phyloP scores from a whole-genome alignment of 2,113 vertebrate genomes.

The Recurvirostra avosetta region DNA sequence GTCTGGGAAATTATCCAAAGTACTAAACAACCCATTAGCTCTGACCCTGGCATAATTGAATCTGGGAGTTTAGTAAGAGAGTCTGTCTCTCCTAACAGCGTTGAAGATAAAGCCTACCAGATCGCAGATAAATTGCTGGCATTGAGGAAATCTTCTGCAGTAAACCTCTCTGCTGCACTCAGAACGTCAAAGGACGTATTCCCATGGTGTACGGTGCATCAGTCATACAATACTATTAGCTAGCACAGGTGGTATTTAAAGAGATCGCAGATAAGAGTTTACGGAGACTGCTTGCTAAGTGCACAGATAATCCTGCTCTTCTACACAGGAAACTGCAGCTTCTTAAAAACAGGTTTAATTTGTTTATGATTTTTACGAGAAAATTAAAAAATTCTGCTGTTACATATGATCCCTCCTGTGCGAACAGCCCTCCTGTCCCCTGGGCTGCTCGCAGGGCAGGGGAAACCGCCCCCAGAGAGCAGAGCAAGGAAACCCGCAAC shows the following conservation, averaged over 20 bases:
- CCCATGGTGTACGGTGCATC: conserved; percentile 16
- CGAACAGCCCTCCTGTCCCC: not conserved
- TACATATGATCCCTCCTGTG: not conserved
- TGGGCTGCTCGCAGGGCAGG: not conserved
- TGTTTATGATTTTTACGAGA: not conserved
- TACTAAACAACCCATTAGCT: conserved; percentile 36
- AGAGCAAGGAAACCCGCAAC: not conserved
- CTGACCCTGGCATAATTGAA: conserved; percentile 52
- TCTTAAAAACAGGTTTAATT: not conserved
- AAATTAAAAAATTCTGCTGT: not conserved
- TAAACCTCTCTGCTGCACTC: conserved; percentile 20
- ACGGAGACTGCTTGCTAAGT: conserved; percentile 6
- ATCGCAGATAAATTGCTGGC: conserved; percentile 36
- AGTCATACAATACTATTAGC: not conserved
- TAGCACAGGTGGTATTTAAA: conserved; percentile 1
- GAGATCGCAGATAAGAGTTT: conserved; percentile 47
- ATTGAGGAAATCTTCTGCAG: conserved; percentile 33
- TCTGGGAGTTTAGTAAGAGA: conserved; percentile 39
- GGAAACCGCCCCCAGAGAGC: not conserved
- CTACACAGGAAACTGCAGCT: not conserved
- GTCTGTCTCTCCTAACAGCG: not conserved
- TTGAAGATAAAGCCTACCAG: conserved; percentile 3
- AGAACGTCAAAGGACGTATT: conserved; percentile 41
- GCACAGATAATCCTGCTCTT: conserved; percentile 34
- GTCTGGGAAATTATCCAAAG: conserved; percentile 25